A percentile compares a stretch with the other conserved stretches of the same genome.
These are phyloP conservation scores for Huso huso DNA, from an alignment of 2,797 vertebrate genomes.

Conservation along the genomic window DNA sequence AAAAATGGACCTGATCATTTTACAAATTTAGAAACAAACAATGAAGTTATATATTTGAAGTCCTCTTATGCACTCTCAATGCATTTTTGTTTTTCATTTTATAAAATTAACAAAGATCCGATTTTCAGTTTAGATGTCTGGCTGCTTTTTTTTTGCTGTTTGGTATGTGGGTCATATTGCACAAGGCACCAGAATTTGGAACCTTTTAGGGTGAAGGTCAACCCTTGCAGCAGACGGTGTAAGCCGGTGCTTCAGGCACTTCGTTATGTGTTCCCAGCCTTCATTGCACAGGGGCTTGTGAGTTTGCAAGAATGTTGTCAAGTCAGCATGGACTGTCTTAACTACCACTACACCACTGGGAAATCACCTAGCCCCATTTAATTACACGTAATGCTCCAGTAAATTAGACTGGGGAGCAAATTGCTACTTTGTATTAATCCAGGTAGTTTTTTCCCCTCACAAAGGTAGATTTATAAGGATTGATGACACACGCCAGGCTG, in stretches of 20 bases:
- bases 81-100: no score
- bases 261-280: no score
- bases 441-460: conserved; percentile 16
- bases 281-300: neutral
- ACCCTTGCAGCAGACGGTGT: no score
- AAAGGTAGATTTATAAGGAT: neutral
- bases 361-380: neutral
- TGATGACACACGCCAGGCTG: no score
- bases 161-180: conserved; percentile 15
- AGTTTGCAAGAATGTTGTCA: neutral
- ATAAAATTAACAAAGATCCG: no score
- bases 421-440: conserved; percentile 2
- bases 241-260: no score
- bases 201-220: no score
- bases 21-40: no score
- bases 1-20: no score
- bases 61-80: no score
- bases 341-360: neutral
- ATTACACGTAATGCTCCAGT: neutral
- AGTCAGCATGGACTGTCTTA: neutral
- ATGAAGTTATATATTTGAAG: no score
- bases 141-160: conserved; percentile 26
- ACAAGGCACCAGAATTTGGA: conserved; percentile 14
- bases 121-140: neutral
- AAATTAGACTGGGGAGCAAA: neutral